phyloP scores from a whole-genome alignment of 2,888 invertebrate species.

The Calameuta pallipes region DNA sequence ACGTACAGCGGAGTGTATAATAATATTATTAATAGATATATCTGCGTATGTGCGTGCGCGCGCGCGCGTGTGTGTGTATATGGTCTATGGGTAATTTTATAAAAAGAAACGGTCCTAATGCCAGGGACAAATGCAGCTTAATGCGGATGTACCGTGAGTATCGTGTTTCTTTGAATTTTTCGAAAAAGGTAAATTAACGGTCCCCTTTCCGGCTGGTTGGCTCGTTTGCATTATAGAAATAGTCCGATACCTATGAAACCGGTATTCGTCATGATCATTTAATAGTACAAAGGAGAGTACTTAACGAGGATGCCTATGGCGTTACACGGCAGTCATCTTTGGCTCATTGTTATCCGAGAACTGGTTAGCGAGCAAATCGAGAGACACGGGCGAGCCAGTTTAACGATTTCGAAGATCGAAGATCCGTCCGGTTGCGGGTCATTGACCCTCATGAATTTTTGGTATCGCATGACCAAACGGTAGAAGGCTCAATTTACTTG shows the following conservation, averaged over 20 bases:
- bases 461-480: not conserved
- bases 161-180: not conserved
- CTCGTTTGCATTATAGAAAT: not conserved
- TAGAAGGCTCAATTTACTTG: not conserved
- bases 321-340: not conserved
- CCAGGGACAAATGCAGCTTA: not conserved
- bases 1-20: not conserved
- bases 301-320: not conserved
- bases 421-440: not conserved
- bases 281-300: not conserved
- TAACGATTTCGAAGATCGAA: not conserved
- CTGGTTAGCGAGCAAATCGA: not conserved
- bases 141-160: not conserved
- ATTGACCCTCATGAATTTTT: not conserved
- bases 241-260: not conserved
- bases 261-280: not conserved
- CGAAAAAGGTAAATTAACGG: not conserved
- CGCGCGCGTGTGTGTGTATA: rapidly evolving
- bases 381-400: not conserved
- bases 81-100: no score
- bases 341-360: not conserved
- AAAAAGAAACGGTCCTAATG: not conserved
- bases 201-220: not conserved
- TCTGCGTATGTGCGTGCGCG: rapidly evolving
- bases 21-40: not conserved